Percentiles rank a stretch among this genome's conserved stretches.
Conservation (phyloP, 2,113 vertebrate species). For the Erinaceus europaeus region DNA sequence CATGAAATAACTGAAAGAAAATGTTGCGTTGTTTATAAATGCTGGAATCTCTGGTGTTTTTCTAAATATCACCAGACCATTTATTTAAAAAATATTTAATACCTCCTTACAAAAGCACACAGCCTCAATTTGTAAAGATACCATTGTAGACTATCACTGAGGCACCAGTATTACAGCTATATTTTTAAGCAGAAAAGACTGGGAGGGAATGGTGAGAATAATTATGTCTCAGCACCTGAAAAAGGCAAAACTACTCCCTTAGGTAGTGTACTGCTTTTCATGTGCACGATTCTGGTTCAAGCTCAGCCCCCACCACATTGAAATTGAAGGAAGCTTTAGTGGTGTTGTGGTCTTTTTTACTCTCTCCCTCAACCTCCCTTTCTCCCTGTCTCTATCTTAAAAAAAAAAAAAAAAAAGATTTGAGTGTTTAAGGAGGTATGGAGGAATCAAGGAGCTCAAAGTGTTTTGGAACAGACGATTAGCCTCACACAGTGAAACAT, state of each 20-base stretch:
- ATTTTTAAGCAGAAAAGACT: not conserved
- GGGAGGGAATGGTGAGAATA: not conserved
- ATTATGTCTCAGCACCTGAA: not conserved
- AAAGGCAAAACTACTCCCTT: no score
- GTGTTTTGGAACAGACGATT: not conserved
- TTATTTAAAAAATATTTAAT: conserved; percentile 22
- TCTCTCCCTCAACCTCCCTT: no score
- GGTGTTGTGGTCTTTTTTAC: no score
- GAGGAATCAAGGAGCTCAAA: not conserved
- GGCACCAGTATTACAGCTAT: not conserved
- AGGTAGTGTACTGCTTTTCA: no score
- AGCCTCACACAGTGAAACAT: not conserved
- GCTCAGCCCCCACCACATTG: no score
- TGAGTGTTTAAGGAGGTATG: not conserved
- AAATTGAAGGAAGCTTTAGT: no score
- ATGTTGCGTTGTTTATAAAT: conserved; percentile 38
- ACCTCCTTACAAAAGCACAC: not conserved
- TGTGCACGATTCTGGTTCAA: no score
- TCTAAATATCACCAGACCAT: conserved; percentile 16
- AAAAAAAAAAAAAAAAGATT: no score
- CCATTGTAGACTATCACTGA: not conserved
- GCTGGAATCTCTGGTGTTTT: not conserved
- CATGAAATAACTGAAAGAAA: conserved; percentile 1
- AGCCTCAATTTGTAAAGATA: conserved; percentile 12
- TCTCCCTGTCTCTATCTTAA: no score